Base-by-base conservation (phyloP, 2,888 invertebrate species). In the Ochropacha duplaris region DNA sequence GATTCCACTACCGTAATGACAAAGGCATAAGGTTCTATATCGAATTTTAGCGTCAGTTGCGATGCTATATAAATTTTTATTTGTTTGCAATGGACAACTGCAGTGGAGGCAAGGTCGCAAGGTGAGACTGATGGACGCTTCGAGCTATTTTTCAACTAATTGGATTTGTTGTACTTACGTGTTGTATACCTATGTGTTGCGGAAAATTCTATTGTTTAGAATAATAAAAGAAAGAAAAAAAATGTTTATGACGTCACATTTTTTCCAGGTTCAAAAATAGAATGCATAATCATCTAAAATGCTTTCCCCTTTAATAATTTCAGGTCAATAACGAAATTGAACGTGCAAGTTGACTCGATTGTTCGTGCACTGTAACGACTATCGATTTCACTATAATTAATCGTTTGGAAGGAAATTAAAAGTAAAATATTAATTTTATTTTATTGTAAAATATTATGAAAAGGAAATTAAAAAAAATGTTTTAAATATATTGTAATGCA, bases 381-480 rank as follows among this genome's bases (percentile, higher is more conserved):
- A 44, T 44, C 19, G 19, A 19, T 44, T 44, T 44, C 44, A 44
- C 44, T 44, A 44, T 44, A 14, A 44, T 44, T 44, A 44, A 39
- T 16, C 39, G 39, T 39, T 44, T 19, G 44, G 19, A 44, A 19
- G 44, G 44, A 44, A 44, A 44, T 65, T 64, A 64, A 61, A 67
- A 66, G 68, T 69, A 74, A 70, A 16, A 28, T 8, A 28, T 6
- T 28, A 1, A 28, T 3, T 28, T 5, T 26, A 26, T 26, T 26
- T 26, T 1, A 8, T 8, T 6, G 1, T 28, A 28, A 8, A 28
- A 28, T 28, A 28, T 28, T 28, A 28, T 28, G 4, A 28, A 28
- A 8, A 6, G 6, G 6, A 4, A 31, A 4, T 31, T 31, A 31
- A 31, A n/a, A n/a, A n/a, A n/a, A n/a, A 24, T 24, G 24, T 24